These are phyloP conservation scores for Heliconius sara DNA, from an alignment of 2,888 invertebrate genomes.

Conservation along the genomic window DNA sequence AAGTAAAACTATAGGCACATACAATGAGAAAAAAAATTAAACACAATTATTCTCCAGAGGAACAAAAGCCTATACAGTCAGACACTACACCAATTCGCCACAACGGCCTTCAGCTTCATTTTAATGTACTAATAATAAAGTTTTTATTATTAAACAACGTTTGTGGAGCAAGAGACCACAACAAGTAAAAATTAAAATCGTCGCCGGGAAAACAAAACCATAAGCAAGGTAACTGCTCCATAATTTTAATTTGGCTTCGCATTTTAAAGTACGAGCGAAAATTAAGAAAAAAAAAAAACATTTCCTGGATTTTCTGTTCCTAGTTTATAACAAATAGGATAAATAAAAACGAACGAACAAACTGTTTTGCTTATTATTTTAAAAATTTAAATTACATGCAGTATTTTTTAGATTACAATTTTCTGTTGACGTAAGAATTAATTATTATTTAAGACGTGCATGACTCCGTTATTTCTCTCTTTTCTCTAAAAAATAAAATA, in stretches of 20 bases:
- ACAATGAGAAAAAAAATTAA: too few relatives aligned
- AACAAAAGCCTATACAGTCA: background rate
- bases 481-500: too few relatives aligned
- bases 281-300: background rate
- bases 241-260: background rate
- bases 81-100: background rate
- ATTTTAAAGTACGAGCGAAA: background rate
- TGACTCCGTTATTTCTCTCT: too few relatives aligned
- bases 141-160: background rate
- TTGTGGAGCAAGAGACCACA: background rate
- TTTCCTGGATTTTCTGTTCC: background rate
- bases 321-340: background rate
- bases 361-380: background rate
- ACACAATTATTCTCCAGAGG: background rate
- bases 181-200: constrained; percentile 12
- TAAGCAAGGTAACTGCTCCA: background rate
- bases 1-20: too few relatives aligned
- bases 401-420: background rate
- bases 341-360: background rate
- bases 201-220: background rate
- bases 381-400: background rate
- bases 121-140: background rate
- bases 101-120: background rate
- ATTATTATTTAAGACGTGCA: too few relatives aligned
- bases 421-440: background rate